Evolutionary conservation across 2,888 invertebrate genomes (phyloP).

Genomic region (Lissonota sp.): DNA sequence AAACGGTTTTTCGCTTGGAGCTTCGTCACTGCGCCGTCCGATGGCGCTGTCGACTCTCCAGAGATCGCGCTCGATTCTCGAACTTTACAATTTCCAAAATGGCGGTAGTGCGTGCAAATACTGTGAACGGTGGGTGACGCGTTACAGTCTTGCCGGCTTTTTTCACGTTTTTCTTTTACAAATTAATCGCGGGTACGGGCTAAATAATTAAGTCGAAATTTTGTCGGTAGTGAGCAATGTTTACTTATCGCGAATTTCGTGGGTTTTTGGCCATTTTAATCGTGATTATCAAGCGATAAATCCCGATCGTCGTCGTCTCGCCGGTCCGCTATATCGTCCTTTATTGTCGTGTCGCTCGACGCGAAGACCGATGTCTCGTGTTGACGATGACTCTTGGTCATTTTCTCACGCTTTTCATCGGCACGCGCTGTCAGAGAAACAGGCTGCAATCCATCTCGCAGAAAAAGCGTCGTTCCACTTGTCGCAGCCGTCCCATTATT

Average conservation of each 20-base stretch:
- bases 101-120: neutral
- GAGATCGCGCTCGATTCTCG: neutral
- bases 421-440: slow-evolving; percentile 56
- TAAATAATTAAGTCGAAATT: neutral
- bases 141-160: neutral
- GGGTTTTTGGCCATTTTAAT: slow-evolving; percentile 1
- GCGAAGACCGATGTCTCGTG: slow-evolving; percentile 21
- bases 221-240: neutral
- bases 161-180: no score
- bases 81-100: neutral
- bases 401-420: slow-evolving; percentile 26
- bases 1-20: no score
- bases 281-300: neutral
- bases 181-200: neutral
- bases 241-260: neutral
- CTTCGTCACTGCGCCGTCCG: neutral
- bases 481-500: slow-evolving; percentile 71
- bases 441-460: slow-evolving; percentile 70
- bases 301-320: slow-evolving; percentile 4
- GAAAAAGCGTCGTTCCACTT: slow-evolving; percentile 67
- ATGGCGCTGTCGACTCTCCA: neutral
- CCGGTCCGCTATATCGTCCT: slow-evolving; percentile 48
- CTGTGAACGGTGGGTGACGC: neutral
- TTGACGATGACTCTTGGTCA: neutral
- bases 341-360: slow-evolving; percentile 51